Evolutionary conservation across 2,113 vertebrate species (phyloP), one percentile per base, ranked within the genome.

Genomic region (Mohoua ochrocephala): DNA sequence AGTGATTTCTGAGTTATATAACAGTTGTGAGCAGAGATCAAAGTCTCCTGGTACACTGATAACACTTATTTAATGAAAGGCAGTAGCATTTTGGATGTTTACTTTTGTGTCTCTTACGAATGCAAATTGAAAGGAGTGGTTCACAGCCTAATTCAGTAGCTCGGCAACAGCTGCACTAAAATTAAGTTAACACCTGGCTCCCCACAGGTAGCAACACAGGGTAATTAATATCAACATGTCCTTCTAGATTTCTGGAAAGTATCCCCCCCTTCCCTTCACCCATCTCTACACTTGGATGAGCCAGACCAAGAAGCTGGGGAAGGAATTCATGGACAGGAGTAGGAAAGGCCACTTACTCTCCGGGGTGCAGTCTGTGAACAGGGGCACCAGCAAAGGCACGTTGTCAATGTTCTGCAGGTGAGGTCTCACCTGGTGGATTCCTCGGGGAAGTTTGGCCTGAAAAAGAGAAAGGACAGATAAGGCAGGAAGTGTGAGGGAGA

Each of bases 381-480:
- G 99, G 10, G 99, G 99, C 92, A 99, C 99, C 68, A 99, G 96
- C 86, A 99, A 98, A 97, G 99, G 99, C 96, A 99, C 99, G 0
- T 99, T 99, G 97, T 99, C 99, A 6, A 99, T 99, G 98, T 99
- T 99, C 97, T 99, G 99, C 95, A 99, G 96, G 95, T 99, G 99
- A 91, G 99, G 99, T 78, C 99, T 99, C 82, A 99, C 99, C 97
- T 99, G 99, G 95, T 99, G 99, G 97, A 99, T 99, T 30, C 99
- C 99, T 52, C 99, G 98, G 68, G 99, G 99, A 28, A 99, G 98
- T 97, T 99, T 99, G 95, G 99, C 99, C 99, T 99, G 97, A 54
- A 96, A 75, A 49, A 57, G 53, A 82, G 76, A 94, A 93, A 75
- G 53, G 80, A 52, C 24, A 89, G 35, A 68, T 45, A 65, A 75